Conservation (phyloP, 1,140 invertebrate genomes). For the Nylanderia fulva region DNA sequence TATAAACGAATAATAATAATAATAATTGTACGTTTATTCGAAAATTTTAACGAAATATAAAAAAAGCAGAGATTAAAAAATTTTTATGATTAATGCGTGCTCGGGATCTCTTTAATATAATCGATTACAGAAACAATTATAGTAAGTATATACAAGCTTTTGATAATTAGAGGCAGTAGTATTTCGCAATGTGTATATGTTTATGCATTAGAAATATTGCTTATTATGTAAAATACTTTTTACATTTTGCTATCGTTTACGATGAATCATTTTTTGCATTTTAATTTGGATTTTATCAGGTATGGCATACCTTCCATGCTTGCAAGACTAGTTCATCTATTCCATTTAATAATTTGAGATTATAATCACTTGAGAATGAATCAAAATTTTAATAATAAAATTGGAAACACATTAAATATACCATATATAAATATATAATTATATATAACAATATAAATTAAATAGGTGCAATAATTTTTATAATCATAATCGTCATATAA, state of each 20-base stretch:
- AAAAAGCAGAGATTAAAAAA: neutral
- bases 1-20: neutral
- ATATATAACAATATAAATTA: neutral
- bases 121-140: neutral
- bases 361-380: neutral
- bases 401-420: neutral
- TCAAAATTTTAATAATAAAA: neutral
- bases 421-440: neutral
- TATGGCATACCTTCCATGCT: conserved; percentile 7
- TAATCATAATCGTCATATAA: neutral
- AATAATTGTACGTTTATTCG: neutral
- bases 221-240: neutral
- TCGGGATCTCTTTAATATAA: conserved; percentile 1
- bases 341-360: neutral
- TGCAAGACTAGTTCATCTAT: neutral
- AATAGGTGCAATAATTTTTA: conserved; percentile 11
- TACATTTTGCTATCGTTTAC: neutral
- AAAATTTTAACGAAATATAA: neutral
- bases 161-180: neutral
- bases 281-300: neutral
- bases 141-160: conserved; percentile 34
- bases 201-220: neutral
- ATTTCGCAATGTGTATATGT: neutral
- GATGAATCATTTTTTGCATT: conserved; percentile 2
- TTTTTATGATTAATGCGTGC: no score